Evolutionary conservation across 2,113 vertebrate genomes (phyloP).

Genomic region (Zosterops lateralis): DNA sequence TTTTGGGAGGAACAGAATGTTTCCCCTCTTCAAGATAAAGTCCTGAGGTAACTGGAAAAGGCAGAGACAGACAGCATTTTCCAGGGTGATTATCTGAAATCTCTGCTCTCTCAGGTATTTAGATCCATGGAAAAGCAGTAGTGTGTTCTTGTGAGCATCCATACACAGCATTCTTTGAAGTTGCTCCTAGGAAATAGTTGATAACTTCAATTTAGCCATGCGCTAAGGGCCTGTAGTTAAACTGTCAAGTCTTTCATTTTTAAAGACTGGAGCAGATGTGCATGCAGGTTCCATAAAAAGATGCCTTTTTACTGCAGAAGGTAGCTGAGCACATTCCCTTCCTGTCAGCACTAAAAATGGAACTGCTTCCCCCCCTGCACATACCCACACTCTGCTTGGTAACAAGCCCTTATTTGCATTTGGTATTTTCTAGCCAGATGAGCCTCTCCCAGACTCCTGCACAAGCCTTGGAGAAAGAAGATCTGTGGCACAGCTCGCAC

Average conservation of each 20-base stretch:
- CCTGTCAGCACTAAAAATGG: neutral
- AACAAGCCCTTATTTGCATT: conserved; percentile 25
- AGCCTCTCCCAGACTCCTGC: neutral
- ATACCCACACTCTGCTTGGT: conserved; percentile 9
- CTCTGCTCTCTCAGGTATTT: neutral
- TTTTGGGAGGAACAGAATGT: neutral
- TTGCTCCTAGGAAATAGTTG: neutral
- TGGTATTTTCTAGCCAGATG: conserved; percentile 50
- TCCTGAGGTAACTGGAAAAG: neutral
- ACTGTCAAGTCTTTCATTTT: neutral
- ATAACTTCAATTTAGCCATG: neutral
- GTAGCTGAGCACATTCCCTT: conserved; percentile 33
- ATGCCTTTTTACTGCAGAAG: neutral
- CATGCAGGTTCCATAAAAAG: conserved; percentile 28
- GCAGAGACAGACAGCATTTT: neutral
- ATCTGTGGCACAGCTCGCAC: conserved; percentile 75
- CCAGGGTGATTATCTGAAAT: neutral
- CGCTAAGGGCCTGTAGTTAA: neutral
- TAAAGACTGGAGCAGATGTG: conserved; percentile 13
- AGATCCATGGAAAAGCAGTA: neutral
- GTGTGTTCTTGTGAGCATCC: neutral
- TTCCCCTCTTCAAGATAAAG: neutral
- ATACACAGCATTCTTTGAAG: neutral
- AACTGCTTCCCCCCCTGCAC: conserved; percentile 11
- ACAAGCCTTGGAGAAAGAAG: conserved; percentile 53